Evolutionary conservation across 2,113 vertebrate genomes (phyloP), one percentile per base, ranked within the genome.

Genomic region (Vulpes lagopus): DNA sequence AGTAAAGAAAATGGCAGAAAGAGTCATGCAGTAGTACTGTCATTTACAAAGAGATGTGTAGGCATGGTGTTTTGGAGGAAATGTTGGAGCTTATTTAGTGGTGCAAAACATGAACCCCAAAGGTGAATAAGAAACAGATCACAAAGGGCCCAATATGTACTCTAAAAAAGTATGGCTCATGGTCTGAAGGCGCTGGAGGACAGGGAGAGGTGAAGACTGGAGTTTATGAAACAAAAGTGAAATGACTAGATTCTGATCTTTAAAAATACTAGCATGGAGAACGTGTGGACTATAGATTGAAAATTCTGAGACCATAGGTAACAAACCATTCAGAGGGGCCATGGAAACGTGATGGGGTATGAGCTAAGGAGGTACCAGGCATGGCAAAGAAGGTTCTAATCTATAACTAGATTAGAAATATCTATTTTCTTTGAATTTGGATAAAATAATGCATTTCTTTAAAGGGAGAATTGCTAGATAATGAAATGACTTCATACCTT

Each of bases 11-110:
- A 3, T 4, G 27, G 14, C 12, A 2, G 57, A 83, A 95, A 16
- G 2, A 16, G 30, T 11, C 23, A 89, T 15, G 10, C 2, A 69
- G 2, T 35, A 53, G 11, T 16, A 2, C 3, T 35, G 15, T 1
- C 20, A n/a, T 82, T 78, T 59, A 62, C 5, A 59, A 49, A 32
- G 7, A 69, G 15, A 43, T 22, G 0, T 1, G 0, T 4, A 67
- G 7, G 1, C 2, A 60, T 59, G 8, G 35, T 74, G 17, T 15
- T 86, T 91, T 38, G 43, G 19, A 89, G 73, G 11, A 51, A 92
- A 89, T 69, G 32, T 27, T 69, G 5, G 5, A 84, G 19, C 22
- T 73, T 76, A 49, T 73, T 3, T 69, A 49, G 25, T 19, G 55
- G 69, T 62, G 30, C 4, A 6, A 62, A n/a, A 55, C 3, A 43